Evolutionary conservation across 2,113 vertebrate species (phyloP), one percentile per base, ranked within the genome.

Genomic region (Platysteira castanea): DNA sequence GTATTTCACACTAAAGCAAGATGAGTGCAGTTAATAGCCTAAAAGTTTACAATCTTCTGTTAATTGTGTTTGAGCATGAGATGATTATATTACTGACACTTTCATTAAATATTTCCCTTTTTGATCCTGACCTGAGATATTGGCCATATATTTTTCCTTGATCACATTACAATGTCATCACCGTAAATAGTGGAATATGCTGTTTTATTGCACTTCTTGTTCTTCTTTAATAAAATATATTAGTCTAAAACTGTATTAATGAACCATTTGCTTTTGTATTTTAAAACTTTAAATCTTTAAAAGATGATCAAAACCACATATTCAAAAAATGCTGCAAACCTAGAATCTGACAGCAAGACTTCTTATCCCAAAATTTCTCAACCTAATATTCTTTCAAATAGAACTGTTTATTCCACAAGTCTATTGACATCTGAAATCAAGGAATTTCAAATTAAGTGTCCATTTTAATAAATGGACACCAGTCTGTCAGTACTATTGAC

Each of bases 121-220:
- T 78, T 27, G 64, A 84, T 70, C 35, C 2, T 42, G 35, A 77
- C 22, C 26, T 84, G 57, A 87, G 70, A 81, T 93, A 84, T 23
- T 54, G 4, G 33, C 1, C 1, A 31, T 49, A 20, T 28, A 69
- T 73, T 89, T 86, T 61, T 26, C 41, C 41, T 49, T 56, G 20
- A 41, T 64, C 2, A 2, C 17, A 22, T 77, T 41, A 82, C 0
- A 0, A 47, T 68, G 8, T 13, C 70, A 60, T n/a, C 35, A 50
- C 15, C 39, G 7, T 56, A 74, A 76, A 41, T 2, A 76, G 6
- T 35, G 23, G 14, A 57, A 67, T 60, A 41, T 30, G 12, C 9
- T 49, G 39, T 8, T 78, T 60, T 42, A 67, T 21, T 68, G 37
- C 41, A 56, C 28, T 60, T 84, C 37, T 70, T 76, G 15, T 42